These are phyloP conservation scores for Coronaproctus castanopsis DNA, from an alignment of 2,888 invertebrate genomes.

Conservation along the genomic window DNA sequence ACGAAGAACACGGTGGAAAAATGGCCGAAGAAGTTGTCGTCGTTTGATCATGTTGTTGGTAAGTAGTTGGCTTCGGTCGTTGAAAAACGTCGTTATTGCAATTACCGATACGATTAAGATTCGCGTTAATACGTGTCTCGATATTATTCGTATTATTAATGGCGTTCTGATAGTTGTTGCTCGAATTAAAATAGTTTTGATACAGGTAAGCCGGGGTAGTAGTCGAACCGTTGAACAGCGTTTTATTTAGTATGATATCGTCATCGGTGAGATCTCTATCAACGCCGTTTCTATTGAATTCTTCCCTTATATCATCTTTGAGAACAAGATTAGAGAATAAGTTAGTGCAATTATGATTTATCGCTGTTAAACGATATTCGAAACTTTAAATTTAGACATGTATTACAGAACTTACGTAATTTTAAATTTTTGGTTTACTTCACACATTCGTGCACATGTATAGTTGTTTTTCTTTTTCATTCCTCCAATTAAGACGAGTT, in stretches of 20 bases:
- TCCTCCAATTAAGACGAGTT: no score
- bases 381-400: no score
- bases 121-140: not conserved
- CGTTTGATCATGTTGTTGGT: not conserved
- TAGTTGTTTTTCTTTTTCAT: no score
- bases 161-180: not conserved
- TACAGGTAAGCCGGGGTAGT: not conserved
- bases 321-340: no score
- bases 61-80: no score
- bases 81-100: no score
- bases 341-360: no score
- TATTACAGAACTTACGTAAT: no score
- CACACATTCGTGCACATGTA: no score
- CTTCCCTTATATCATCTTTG: constrained; percentile 12
- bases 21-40: not conserved
- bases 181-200: not conserved
- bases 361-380: no score
- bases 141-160: not conserved
- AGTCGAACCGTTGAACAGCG: not conserved
- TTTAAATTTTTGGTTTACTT: no score
- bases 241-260: not conserved
- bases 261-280: constrained; percentile 8
- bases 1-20: not conserved
- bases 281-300: constrained; percentile 10
- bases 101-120: no score